A percentile compares a stretch with the other conserved stretches of the same genome.
Evolutionary conservation across 2,888 invertebrate species (phyloP).

Genomic region (Protophormia terraenovae): DNA sequence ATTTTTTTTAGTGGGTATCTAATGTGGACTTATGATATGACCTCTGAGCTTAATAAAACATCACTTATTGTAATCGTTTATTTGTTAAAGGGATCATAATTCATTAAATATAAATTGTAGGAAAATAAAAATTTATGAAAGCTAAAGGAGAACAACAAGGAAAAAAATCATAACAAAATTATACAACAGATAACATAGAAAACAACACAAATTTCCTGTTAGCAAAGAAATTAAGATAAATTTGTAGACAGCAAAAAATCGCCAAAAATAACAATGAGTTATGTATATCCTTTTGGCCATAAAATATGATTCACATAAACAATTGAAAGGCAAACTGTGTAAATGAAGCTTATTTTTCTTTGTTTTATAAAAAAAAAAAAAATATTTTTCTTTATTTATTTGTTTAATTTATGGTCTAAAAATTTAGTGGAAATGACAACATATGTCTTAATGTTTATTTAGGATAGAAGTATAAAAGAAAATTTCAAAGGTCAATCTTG

Average conservation of each 20-base stretch:
- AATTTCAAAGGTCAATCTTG: no score
- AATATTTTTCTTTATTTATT: not conserved
- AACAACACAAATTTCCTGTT: not conserved
- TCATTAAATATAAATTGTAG: conserved; percentile 38
- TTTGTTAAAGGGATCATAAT: conserved; percentile 43
- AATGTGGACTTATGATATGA: not conserved
- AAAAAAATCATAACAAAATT: not conserved
- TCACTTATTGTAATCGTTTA: conserved; percentile 37
- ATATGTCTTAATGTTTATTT: not conserved
- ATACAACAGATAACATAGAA: not conserved
- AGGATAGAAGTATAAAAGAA: not conserved
- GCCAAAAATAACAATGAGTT: not conserved
- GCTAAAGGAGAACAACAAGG: not conserved
- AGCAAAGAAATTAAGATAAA: conserved; percentile 31
- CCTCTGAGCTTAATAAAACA: conserved; percentile 34
- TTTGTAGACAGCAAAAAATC: not conserved
- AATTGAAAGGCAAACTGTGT: not conserved
- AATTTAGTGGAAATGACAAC: not conserved
- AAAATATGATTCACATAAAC: not conserved
- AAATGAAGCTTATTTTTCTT: not conserved
- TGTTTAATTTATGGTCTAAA: not conserved
- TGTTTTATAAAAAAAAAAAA: not conserved
- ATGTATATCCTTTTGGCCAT: not conserved
- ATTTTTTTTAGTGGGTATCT: not conserved
- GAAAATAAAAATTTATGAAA: conserved; percentile 16